A percentile compares a stretch with the other conserved stretches of the same genome.
Conservation (phyloP, 2,797 vertebrate species). For the Garrulus glandarius region DNA sequence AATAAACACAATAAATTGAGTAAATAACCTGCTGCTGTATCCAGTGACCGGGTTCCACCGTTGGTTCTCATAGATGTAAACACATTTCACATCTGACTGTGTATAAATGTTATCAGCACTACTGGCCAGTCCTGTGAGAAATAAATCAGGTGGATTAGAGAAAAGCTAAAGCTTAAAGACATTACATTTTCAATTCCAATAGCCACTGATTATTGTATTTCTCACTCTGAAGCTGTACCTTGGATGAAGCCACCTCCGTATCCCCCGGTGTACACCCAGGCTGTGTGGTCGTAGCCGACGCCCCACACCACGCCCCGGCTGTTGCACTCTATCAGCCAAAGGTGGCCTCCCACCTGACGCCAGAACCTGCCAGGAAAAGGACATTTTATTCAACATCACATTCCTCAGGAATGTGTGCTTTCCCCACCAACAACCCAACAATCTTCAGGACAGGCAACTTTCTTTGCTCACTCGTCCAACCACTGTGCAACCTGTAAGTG, state of each 20-base stretch:
- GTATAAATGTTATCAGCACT: constrained; percentile 88
- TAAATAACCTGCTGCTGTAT: constrained; percentile 87
- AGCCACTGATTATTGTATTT: not conserved
- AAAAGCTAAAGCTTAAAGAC: not conserved
- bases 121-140: constrained; percentile 77
- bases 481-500: not conserved
- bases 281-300: constrained; percentile 89
- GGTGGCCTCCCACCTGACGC: constrained; percentile 93
- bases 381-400: not conserved
- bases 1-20: not conserved
- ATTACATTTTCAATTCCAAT: not conserved
- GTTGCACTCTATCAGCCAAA: constrained; percentile 87
- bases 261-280: constrained; percentile 90
- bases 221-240: constrained; percentile 75
- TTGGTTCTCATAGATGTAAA: constrained; percentile 97
- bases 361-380: constrained; percentile 84
- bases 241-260: constrained; percentile 90
- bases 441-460: not conserved
- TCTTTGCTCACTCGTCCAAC: not conserved
- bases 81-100: constrained; percentile 89
- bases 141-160: not conserved
- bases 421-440: not conserved
- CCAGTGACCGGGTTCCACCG: constrained; percentile 96
- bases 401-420: not conserved
- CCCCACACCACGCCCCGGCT: constrained; percentile 92